A percentile compares a stretch with the other conserved stretches of the same genome.
phyloP scores from a whole-genome alignment of 2,113 vertebrate genomes.

The Panthera leo region DNA sequence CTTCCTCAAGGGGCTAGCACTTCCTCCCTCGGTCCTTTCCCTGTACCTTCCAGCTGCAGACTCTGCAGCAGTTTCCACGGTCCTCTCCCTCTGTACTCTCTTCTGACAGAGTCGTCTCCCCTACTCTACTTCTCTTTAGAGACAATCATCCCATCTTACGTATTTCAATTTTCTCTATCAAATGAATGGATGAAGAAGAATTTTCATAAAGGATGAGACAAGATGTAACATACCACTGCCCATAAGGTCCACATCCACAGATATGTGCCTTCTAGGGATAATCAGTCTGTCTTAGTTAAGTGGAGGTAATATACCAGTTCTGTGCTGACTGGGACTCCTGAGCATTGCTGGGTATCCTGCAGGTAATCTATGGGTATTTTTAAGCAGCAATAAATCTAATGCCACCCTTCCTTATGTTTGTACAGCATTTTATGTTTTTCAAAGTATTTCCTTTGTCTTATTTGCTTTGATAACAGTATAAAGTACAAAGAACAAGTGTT shows the following conservation, averaged over 20 bases:
- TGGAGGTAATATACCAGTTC: too few species aligned
- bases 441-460: background rate
- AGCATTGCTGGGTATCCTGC: background rate
- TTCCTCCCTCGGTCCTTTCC: background rate
- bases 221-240: background rate
- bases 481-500: background rate
- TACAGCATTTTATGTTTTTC: background rate
- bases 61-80: background rate
- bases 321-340: background rate
- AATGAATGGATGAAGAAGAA: background rate
- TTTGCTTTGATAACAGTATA: background rate
- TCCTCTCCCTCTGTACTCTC: background rate
- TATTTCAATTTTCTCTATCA: slow-evolving; percentile 18
- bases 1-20: background rate
- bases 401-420: background rate
- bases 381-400: background rate
- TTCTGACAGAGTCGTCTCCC: background rate
- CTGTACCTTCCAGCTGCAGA: background rate
- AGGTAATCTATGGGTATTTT: background rate
- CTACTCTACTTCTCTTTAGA: background rate
- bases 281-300: background rate
- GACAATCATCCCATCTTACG: background rate
- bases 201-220: background rate
- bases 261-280: background rate
- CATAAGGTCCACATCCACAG: background rate